A percentile compares a stretch with the other conserved stretches of the same genome.
Evolutionary conservation across 2,888 invertebrate species (phyloP).

Genomic region (Anoncus sp.): DNA sequence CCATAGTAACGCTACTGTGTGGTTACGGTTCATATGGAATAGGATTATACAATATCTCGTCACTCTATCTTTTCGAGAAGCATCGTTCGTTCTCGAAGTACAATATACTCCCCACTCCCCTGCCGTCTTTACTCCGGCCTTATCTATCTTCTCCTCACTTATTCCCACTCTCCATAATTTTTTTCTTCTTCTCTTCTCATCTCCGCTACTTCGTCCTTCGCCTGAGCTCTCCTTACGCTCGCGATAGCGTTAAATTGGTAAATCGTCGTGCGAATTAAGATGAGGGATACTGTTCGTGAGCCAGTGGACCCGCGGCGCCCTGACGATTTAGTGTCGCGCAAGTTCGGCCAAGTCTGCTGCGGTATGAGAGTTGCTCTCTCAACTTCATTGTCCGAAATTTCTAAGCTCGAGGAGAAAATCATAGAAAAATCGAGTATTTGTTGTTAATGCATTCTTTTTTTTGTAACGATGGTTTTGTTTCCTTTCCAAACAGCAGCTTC

Average conservation of each 20-base stretch:
- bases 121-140: neutral
- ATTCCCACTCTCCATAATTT: too few relatives aligned
- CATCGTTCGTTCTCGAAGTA: conserved; percentile 28
- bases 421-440: too few relatives aligned
- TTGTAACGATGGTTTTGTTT: neutral
- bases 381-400: neutral
- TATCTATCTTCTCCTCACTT: neutral
- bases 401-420: conserved; percentile 6
- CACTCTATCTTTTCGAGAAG: conserved; percentile 24
- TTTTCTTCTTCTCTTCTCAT: neutral
- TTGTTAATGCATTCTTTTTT: neutral
- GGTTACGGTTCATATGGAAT: conserved; percentile 2
- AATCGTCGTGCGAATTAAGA: conserved; percentile 63
- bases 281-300: conserved; percentile 59
- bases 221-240: conserved; percentile 5
- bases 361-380: neutral
- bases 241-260: conserved; percentile 59
- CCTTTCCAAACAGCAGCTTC: neutral
- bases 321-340: conserved; percentile 59
- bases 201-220: conserved; percentile 29
- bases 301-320: conserved; percentile 37
- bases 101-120: conserved; percentile 26
- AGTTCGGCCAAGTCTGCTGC: conserved; percentile 11
- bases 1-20: neutral
- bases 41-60: conserved; percentile 34